phyloP scores from a whole-genome alignment of 2,888 invertebrate species.

The Torymus tubicola region DNA sequence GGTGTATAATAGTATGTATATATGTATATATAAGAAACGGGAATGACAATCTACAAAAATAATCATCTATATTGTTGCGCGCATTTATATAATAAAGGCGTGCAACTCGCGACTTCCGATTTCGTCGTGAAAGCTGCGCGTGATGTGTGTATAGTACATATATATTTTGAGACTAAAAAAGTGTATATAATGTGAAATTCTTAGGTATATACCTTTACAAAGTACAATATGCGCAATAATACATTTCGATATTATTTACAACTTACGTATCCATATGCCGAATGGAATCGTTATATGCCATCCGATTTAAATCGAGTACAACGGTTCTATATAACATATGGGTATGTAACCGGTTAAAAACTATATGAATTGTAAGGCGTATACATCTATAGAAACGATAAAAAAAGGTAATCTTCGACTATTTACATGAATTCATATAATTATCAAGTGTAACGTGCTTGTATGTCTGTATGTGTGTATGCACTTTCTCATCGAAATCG shows the following conservation, averaged over 20 bases:
- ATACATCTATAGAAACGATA: not conserved
- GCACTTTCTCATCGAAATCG: slow-evolving; percentile 34
- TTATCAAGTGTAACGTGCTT: not conserved
- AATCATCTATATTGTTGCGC: slow-evolving; percentile 32
- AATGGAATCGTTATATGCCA: too few species aligned
- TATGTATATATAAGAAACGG: slow-evolving; percentile 2
- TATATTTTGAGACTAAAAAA: not conserved
- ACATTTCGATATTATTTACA: slow-evolving; percentile 30
- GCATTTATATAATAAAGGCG: too few species aligned
- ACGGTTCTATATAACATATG: not conserved
- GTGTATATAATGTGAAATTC: not conserved
- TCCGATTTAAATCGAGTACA: slow-evolving; percentile 4
- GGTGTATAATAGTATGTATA: too few species aligned
- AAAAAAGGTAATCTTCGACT: slow-evolving; percentile 6
- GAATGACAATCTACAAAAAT: slow-evolving; percentile 47
- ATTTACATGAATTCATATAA: slow-evolving; percentile 11
- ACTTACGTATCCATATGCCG: not conserved
- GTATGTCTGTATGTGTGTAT: too few species aligned
- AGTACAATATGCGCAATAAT: not conserved
- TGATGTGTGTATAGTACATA: not conserved
- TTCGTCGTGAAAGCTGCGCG: slow-evolving; percentile 10
- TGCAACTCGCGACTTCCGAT: slow-evolving; percentile 5
- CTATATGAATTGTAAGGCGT: too few species aligned
- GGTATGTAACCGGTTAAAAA: too few species aligned
- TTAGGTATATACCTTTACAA: not conserved